Conservation (phyloP, 2,797 vertebrate species). For the Streptopelia turtur region DNA sequence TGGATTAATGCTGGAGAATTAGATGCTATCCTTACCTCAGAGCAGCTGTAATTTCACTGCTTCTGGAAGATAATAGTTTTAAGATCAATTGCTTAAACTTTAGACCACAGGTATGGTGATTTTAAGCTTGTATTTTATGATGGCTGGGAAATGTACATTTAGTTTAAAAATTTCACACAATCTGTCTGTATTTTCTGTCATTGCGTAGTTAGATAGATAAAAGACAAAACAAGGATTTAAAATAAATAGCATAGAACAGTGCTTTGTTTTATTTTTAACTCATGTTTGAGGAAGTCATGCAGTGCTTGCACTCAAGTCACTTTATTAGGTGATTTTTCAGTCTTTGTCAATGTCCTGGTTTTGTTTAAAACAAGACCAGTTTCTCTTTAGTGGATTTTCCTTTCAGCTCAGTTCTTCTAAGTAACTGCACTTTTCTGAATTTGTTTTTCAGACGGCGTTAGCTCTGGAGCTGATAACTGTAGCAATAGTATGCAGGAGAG, state of each 20-base stretch:
- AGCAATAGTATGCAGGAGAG: too few relatives aligned
- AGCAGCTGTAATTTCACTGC: slow-evolving; percentile 20
- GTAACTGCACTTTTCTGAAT: too few relatives aligned
- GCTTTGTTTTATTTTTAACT: not conserved
- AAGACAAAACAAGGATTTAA: not conserved
- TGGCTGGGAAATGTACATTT: not conserved
- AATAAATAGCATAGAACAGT: not conserved
- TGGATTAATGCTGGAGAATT: slow-evolving; percentile 45
- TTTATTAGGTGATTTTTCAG: not conserved
- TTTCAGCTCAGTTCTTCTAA: too few relatives aligned
- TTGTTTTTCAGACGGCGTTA: too few relatives aligned
- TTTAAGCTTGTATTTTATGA: slow-evolving; percentile 31
- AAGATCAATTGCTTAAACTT: slow-evolving; percentile 47
- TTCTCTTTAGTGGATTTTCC: too few relatives aligned
- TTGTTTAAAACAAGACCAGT: too few relatives aligned
- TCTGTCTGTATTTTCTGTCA: not conserved
- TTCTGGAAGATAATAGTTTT: slow-evolving; percentile 49
- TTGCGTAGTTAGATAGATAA: not conserved
- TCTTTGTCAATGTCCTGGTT: not conserved
- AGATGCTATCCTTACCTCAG: slow-evolving; percentile 35
- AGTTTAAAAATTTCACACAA: slow-evolving; percentile 6
- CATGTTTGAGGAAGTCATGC: not conserved
- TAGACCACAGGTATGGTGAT: not conserved
- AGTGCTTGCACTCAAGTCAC: not conserved
- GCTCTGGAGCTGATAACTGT: too few relatives aligned